A percentile compares a stretch with the other conserved stretches of the same genome.
Evolutionary conservation across 2,113 vertebrate species (phyloP).

Genomic region (Polyodon spathula): DNA sequence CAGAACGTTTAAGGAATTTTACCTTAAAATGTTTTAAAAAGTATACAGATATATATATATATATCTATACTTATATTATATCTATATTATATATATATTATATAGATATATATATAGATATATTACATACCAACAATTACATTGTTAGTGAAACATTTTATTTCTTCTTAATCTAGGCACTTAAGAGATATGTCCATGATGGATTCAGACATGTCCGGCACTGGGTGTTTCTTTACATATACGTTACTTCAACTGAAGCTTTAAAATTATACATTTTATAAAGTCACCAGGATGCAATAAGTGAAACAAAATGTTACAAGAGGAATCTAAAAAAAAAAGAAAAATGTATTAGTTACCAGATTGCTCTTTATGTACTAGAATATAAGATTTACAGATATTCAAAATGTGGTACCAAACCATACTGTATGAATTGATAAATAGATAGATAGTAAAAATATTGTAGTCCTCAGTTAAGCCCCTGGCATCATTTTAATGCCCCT

Average conservation of each 20-base stretch:
- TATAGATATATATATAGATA: no score
- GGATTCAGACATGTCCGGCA: no score
- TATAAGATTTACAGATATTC: conserved; percentile 18
- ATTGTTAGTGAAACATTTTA: no score
- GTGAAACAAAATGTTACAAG: conserved; percentile 1
- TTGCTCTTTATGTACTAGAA: conserved; percentile 19
- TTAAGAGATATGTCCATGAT: no score
- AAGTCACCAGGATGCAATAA: conserved; percentile 9
- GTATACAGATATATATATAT: no score
- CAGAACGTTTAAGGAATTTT: no score
- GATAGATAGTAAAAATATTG: background rate
- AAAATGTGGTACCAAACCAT: background rate
- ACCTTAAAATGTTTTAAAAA: no score
- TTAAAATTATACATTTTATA: conserved; percentile 24
- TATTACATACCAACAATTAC: no score
- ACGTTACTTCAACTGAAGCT: conserved; percentile 3
- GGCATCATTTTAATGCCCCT: background rate
- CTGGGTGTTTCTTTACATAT: background rate
- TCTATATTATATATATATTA: no score
- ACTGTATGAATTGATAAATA: background rate
- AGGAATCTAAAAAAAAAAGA: conserved; percentile 22
- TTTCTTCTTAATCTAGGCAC: no score
- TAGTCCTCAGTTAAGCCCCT: background rate
- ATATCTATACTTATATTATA: no score
- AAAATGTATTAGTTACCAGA: no score